Conservation (phyloP, 2,113 vertebrate species). For the Psilopogon haemacephalus region DNA sequence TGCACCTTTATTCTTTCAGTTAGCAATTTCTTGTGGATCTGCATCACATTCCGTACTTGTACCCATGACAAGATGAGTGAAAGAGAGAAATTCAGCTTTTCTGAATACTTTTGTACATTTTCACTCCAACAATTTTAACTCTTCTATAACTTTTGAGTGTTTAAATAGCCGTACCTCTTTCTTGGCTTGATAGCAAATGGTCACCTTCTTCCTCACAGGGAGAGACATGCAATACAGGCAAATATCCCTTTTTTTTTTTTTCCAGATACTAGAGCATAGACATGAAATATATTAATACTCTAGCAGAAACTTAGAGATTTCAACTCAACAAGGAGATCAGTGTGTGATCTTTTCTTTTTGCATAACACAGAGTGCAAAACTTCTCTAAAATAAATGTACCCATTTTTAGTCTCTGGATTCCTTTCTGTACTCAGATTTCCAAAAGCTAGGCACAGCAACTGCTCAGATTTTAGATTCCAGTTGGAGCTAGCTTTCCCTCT, state of each 20-base stretch:
- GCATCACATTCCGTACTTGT: neutral
- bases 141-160: neutral
- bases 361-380: neutral
- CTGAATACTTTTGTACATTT: neutral
- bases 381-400: conserved; percentile 2
- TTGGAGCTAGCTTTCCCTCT: neutral
- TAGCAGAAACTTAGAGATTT: neutral
- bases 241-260: neutral
- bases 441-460: neutral
- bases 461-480: neutral
- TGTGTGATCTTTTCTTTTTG: neutral
- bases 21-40: neutral
- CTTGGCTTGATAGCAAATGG: neutral
- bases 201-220: neutral
- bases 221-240: neutral
- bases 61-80: neutral
- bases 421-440: conserved; percentile 16
- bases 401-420: conserved; percentile 43
- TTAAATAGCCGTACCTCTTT: neutral
- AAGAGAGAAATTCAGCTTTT: neutral
- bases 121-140: neutral
- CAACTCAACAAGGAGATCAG: neutral
- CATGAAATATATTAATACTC: neutral
- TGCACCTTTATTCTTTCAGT: neutral
- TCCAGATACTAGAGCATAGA: neutral